These are phyloP conservation scores for Danio tinwini DNA, from an alignment of 2,797 vertebrate species.

Conservation along the genomic window DNA sequence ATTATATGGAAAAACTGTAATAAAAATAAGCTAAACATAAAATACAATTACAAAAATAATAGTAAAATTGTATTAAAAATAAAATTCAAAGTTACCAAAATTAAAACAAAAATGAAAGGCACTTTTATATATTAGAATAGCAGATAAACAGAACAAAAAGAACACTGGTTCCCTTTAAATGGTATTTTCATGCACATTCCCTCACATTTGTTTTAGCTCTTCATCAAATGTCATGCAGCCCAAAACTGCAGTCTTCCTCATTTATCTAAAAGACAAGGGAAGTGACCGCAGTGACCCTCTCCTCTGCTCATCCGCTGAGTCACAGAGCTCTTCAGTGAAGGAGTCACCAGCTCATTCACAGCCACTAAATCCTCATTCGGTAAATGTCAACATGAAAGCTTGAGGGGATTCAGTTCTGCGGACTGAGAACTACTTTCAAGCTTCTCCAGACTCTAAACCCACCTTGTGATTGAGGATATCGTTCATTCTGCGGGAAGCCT, in stretches of 20 bases:
- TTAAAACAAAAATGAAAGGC: no score
- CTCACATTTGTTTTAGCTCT: neutral
- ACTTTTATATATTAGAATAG: no score
- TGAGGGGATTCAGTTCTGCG: neutral
- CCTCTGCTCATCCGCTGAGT: constrained; percentile 5
- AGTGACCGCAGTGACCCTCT: neutral
- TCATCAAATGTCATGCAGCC: neutral
- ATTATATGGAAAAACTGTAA: no score
- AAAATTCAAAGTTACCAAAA: no score
- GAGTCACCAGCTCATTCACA: neutral
- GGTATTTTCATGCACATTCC: neutral
- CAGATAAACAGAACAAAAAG: no score
- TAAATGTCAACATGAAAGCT: constrained; percentile 41
- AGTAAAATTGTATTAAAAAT: no score
- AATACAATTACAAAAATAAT: no score
- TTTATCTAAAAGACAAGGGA: neutral
- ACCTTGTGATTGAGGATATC: constrained; percentile 99
- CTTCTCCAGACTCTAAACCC: constrained; percentile 14
- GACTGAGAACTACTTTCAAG: constrained; percentile 15
- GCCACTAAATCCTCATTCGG: constrained; percentile 15
- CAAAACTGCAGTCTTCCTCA: constrained; percentile 16
- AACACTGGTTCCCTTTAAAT: no score
- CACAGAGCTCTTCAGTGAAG: constrained; percentile 4
- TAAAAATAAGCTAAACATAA: no score
- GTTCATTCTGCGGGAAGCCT: constrained; percentile 96